phyloP scores from a whole-genome alignment of 2,888 invertebrate species.

The Byasa hedistus region DNA sequence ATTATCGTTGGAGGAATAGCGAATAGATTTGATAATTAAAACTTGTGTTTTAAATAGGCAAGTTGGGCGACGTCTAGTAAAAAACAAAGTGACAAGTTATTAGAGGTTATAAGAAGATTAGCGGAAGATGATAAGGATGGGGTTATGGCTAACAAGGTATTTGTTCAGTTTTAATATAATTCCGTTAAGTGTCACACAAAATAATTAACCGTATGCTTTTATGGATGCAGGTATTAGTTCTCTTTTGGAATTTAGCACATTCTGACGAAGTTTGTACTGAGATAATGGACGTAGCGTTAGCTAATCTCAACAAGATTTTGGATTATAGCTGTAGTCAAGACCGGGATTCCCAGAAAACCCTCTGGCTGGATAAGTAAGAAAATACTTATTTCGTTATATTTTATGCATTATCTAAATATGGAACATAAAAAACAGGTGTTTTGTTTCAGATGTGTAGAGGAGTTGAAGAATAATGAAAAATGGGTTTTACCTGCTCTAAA shows the following conservation, averaged over 20 bases:
- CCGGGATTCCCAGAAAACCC: conserved; percentile 96
- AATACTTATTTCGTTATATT: background rate
- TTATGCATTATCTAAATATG: conserved; percentile 1
- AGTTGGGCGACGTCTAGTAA: conserved; percentile 98
- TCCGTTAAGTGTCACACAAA: background rate
- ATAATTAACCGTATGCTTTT: background rate
- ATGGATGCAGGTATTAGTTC: conserved; percentile 85
- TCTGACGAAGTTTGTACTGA: conserved; percentile 97
- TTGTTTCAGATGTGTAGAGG: conserved; percentile 88
- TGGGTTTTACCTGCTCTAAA: conserved; percentile 98
- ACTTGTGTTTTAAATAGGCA: conserved; percentile 76
- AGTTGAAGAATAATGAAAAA: conserved; percentile 90
- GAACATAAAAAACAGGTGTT: background rate
- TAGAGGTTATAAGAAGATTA: conserved; percentile 95
- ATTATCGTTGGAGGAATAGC: no score
- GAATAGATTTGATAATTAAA: background rate
- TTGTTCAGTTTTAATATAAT: background rate
- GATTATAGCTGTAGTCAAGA: conserved; percentile 99
- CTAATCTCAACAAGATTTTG: conserved; percentile 97
- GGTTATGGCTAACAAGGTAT: conserved; percentile 95
- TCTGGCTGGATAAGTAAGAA: conserved; percentile 91
- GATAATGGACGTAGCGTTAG: conserved; percentile 97
- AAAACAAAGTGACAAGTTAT: conserved; percentile 95
- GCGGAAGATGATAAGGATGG: conserved; percentile 99
- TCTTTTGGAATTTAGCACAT: conserved; percentile 98